Conservation (phyloP, 2,797 vertebrate genomes). For the Erithacus rubecula region DNA sequence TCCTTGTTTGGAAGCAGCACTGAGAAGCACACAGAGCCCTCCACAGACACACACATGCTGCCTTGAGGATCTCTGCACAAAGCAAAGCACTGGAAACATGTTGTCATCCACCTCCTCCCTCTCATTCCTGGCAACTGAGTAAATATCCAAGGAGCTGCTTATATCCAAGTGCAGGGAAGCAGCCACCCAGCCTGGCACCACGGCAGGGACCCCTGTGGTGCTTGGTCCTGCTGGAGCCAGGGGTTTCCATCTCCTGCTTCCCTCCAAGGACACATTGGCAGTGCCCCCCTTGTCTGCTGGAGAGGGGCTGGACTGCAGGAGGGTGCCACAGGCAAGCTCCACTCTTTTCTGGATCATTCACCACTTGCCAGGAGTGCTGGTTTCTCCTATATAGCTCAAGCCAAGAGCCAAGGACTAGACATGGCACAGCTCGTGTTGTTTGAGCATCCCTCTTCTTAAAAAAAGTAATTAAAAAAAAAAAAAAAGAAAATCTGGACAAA, state of each 20-base stretch:
- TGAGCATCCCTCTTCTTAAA: constrained; percentile 22
- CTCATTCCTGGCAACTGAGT: constrained; percentile 20
- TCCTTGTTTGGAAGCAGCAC: constrained; percentile 53
- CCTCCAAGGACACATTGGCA: rapidly evolving
- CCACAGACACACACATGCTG: constrained; percentile 29
- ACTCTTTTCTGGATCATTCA: background rate
- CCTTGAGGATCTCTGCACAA: constrained; percentile 15
- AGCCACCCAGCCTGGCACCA: background rate
- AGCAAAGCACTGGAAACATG: constrained; percentile 51
- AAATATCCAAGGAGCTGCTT: constrained; percentile 2
- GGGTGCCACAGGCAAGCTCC: background rate
- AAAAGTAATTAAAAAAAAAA: background rate
- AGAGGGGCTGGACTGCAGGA: background rate
- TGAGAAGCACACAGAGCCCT: background rate
- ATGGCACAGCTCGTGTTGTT: constrained; percentile 45
- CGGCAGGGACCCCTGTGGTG: rapidly evolving
- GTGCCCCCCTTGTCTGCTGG: background rate
- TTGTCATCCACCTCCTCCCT: constrained; percentile 30
- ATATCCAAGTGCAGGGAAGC: background rate
- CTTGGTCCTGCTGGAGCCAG: rapidly evolving
- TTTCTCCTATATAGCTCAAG: background rate
- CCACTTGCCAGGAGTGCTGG: background rate
- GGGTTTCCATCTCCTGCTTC: background rate
- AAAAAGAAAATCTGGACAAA: constrained; percentile 23
- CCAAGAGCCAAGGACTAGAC: constrained; percentile 6